Percentiles rank a stretch among this genome's conserved stretches.
Conservation (phyloP, 2,113 vertebrate genomes). For the Irena cyanogastra region DNA sequence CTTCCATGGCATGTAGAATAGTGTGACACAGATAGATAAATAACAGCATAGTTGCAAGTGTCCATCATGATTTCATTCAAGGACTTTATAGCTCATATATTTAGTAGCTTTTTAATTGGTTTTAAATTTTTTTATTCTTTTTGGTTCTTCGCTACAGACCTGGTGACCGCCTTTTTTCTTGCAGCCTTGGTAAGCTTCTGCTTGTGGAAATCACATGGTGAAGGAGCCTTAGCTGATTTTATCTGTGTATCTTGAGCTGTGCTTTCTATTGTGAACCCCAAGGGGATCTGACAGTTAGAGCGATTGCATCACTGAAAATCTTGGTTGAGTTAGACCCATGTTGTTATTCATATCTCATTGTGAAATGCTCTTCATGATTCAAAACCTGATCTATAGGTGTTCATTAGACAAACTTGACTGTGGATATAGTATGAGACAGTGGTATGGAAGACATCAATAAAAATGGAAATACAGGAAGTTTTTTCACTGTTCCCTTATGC, state of each 20-base stretch:
- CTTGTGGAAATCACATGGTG: not conserved
- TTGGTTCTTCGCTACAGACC: not conserved
- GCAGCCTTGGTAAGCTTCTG: not conserved
- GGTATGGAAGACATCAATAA: not conserved
- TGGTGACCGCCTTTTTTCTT: not conserved
- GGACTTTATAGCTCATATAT: not conserved
- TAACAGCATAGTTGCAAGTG: not conserved
- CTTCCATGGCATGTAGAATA: not conserved
- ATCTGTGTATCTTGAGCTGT: not conserved
- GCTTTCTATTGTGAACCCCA: not conserved
- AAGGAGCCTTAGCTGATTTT: not conserved
- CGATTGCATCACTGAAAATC: not conserved
- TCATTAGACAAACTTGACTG: not conserved
- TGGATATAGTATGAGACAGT: not conserved
- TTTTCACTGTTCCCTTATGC: not conserved
- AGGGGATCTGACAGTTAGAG: not conserved
- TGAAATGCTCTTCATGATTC: not conserved
- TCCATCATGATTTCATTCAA: not conserved
- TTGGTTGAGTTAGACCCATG: not conserved
- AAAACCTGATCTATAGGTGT: not conserved
- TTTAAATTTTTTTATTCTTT: not conserved
- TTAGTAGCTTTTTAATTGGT: not conserved
- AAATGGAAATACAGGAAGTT: not conserved
- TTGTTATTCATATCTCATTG: not conserved
- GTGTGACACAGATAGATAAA: not conserved